A percentile compares a stretch with the other conserved stretches of the same genome.
Conservation (phyloP, 2,888 invertebrate species). For the Uloborus plumipes region DNA sequence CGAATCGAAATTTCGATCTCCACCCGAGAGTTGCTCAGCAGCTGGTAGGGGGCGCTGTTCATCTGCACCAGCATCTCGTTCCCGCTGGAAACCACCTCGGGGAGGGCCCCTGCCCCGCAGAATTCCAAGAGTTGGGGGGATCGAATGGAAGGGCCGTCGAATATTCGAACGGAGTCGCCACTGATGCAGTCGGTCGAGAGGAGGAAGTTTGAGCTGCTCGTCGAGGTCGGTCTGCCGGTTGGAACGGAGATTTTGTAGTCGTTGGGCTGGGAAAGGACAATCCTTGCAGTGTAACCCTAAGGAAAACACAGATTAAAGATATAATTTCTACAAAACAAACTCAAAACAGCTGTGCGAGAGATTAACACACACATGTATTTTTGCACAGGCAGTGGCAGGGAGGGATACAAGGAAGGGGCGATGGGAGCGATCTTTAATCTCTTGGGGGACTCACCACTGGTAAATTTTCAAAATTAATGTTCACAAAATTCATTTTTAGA, state of each 20-base stretch:
- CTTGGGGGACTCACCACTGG: too few relatives aligned
- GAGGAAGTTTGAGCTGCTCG: constrained; percentile 44
- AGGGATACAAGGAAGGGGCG: too few relatives aligned
- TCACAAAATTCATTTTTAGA: too few relatives aligned
- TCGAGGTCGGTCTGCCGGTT: constrained; percentile 65
- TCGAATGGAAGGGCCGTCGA: constrained; percentile 84
- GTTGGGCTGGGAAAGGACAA: constrained; percentile 82
- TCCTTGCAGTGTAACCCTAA: constrained; percentile 80
- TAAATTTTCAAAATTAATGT: too few relatives aligned
- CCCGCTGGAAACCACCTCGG: constrained; percentile 83
- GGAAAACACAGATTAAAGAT: too few relatives aligned
- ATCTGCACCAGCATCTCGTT: constrained; percentile 85
- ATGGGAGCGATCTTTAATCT: too few relatives aligned
- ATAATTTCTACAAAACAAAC: too few relatives aligned
- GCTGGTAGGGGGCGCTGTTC: constrained; percentile 85
- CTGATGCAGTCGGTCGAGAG: constrained; percentile 66
- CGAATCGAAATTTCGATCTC: constrained; percentile 87
- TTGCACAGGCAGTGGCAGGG: too few relatives aligned
- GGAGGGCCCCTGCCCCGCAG: constrained; percentile 86
- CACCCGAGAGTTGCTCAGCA: constrained; percentile 79
- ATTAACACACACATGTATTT: too few relatives aligned
- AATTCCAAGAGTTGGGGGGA: constrained; percentile 84
- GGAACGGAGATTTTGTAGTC: constrained; percentile 82
- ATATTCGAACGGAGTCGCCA: constrained; percentile 77
- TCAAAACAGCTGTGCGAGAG: too few relatives aligned